Percentiles rank a stretch among this genome's conserved stretches.
These are phyloP conservation scores for Leptoclinus maculatus DNA, from an alignment of 2,797 vertebrate species.

Conservation along the genomic window DNA sequence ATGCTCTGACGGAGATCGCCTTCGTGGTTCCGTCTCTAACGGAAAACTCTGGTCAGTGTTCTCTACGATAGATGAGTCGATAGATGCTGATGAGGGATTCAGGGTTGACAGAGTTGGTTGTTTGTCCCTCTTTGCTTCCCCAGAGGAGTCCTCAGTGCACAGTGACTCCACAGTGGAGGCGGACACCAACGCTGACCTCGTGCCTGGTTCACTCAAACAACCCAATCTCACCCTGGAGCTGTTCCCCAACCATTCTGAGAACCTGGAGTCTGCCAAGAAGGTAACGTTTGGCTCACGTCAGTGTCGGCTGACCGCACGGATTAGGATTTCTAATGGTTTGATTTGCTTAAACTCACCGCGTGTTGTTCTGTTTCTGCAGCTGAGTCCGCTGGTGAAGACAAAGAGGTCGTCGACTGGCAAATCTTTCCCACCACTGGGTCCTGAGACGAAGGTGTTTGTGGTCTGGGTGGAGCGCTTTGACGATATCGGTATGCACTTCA, in stretches of 20 bases:
- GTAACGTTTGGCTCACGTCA: constrained; percentile 70
- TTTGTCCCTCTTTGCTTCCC: constrained; percentile 24
- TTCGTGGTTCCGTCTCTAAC: constrained; percentile 93
- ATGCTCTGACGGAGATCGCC: constrained; percentile 96
- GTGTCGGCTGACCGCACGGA: not conserved
- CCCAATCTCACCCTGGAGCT: constrained; percentile 93
- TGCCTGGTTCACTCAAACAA: constrained; percentile 90
- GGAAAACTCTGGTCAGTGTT: constrained; percentile 90
- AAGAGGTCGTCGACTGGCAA: constrained; percentile 92
- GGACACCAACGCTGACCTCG: constrained; percentile 90
- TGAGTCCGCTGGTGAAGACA: constrained; percentile 91
- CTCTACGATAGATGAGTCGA: not conserved
- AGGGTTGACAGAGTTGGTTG: not conserved
- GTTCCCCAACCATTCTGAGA: constrained; percentile 94
- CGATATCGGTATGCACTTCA: constrained; percentile 89
- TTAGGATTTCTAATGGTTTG: not conserved
- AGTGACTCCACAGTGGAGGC: constrained; percentile 91
- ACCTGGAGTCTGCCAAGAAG: constrained; percentile 91
- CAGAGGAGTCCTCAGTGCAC: constrained; percentile 91
- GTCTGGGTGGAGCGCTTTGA: constrained; percentile 97
- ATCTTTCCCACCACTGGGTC: constrained; percentile 91
- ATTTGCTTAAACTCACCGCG: constrained; percentile 7
- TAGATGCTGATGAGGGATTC: not conserved
- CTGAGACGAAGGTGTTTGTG: constrained; percentile 96
- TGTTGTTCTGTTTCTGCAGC: constrained; percentile 65